Evolutionary conservation across 2,797 vertebrate species (phyloP).

Genomic region (Alca torda): DNA sequence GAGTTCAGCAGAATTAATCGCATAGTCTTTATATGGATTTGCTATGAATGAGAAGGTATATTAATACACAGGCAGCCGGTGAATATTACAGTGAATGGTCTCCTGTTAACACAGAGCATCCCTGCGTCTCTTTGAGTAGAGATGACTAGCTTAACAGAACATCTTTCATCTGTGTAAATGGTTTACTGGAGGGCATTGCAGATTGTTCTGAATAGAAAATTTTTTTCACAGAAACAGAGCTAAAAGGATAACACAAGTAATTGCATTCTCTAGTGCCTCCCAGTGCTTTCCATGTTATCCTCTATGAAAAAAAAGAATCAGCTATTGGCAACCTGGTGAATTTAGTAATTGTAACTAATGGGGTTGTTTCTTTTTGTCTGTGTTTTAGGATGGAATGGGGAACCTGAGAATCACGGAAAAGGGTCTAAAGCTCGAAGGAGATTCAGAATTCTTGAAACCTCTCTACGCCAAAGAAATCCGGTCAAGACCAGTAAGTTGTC

Average conservation of each 20-base stretch:
- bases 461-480: conserved; percentile 99
- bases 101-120: conserved; percentile 28
- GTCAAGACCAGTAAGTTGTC: conserved; percentile 91
- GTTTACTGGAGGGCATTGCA: conserved; percentile 17
- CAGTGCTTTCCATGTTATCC: conserved; percentile 26
- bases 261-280: conserved; percentile 48
- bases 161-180: conserved; percentile 30
- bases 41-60: conserved; percentile 13
- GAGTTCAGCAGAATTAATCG: conserved; percentile 16
- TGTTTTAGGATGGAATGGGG: conserved; percentile 96
- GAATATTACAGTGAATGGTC: conserved; percentile 32
- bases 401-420: conserved; percentile 96
- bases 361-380: conserved; percentile 13
- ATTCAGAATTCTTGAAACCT: conserved; percentile 97
- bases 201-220: conserved; percentile 4
- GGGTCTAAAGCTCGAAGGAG: conserved; percentile 94
- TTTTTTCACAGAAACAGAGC: conserved; percentile 5
- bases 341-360: conserved; percentile 65
- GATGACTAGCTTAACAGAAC: conserved; percentile 10
- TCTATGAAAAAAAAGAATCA: not conserved
- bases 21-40: not conserved
- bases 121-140: not conserved
- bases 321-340: conserved; percentile 30
- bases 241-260: conserved; percentile 39
- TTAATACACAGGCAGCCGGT: not conserved